Evolutionary conservation across 1,140 invertebrate genomes (phyloP).

Genomic region (Drosophila navojoa): DNA sequence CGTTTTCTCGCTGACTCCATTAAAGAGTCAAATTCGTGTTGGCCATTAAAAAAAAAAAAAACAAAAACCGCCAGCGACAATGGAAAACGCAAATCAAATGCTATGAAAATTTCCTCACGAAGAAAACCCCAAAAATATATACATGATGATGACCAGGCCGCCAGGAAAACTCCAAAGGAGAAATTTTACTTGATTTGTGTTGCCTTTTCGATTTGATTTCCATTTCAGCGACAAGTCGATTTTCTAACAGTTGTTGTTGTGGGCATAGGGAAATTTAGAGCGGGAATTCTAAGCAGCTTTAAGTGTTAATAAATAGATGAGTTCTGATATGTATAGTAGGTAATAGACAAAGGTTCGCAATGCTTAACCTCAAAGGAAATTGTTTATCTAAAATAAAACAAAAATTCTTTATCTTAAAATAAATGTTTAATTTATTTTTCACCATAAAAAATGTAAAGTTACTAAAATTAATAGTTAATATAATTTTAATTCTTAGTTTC

Average conservation of each 20-base stretch:
- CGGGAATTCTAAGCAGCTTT: slow-evolving; percentile 4
- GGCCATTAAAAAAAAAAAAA: slow-evolving; percentile 66
- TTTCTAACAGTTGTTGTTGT: slow-evolving; percentile 27
- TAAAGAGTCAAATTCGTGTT: slow-evolving; percentile 80
- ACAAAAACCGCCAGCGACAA: slow-evolving; percentile 56
- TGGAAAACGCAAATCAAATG: slow-evolving; percentile 79
- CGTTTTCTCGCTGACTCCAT: slow-evolving; percentile 58
- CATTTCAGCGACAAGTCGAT: slow-evolving; percentile 33
- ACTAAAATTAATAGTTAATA: too few species aligned
- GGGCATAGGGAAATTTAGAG: slow-evolving; percentile 12
- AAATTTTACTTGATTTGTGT: slow-evolving; percentile 14
- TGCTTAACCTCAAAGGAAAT: too few species aligned
- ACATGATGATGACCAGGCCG: slow-evolving; percentile 21
- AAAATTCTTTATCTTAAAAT: too few species aligned
- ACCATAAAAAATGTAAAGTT: too few species aligned
- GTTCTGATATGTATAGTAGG: neutral
- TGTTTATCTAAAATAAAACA: too few species aligned
- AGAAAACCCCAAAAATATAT: slow-evolving; percentile 16
- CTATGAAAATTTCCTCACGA: slow-evolving; percentile 73
- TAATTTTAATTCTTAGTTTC: too few species aligned
- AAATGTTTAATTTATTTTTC: too few species aligned
- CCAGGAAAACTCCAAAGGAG: slow-evolving; percentile 10
- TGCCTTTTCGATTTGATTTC: slow-evolving; percentile 1
- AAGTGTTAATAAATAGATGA: neutral
- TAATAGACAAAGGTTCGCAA: too few species aligned